Percentiles rank a stretch among this genome's conserved stretches.
phyloP scores from a whole-genome alignment of 1,140 invertebrate species.

The Nasonia longicornis region DNA sequence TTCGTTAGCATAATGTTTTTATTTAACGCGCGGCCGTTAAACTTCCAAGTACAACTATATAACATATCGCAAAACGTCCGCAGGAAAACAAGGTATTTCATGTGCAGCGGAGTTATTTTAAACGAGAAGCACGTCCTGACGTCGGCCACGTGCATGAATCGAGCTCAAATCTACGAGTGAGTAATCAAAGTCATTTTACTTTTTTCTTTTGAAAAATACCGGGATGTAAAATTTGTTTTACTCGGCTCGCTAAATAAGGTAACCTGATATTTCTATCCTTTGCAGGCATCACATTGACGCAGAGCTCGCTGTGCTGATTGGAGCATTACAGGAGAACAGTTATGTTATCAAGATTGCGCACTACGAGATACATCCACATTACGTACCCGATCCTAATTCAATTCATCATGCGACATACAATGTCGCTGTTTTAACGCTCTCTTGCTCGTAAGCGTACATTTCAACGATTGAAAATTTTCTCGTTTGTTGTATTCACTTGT shows the following conservation, averaged over 20 bases:
- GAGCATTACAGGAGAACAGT: conserved; percentile 32
- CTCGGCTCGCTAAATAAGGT: neutral
- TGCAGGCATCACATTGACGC: conserved; percentile 49
- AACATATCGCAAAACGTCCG: conserved; percentile 14
- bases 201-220: conserved; percentile 5
- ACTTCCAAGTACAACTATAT: neutral
- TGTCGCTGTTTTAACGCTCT: conserved; percentile 51
- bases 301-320: conserved; percentile 48
- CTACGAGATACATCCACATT: conserved; percentile 52
- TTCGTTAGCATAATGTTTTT: conserved; percentile 9
- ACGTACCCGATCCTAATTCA: conserved; percentile 45
- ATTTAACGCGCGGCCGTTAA: neutral
- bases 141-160: conserved; percentile 51
- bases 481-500: neutral
- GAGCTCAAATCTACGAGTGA: conserved; percentile 51
- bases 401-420: conserved; percentile 44
- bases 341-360: conserved; percentile 50
- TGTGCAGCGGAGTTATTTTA: conserved; percentile 51
- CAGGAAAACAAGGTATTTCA: conserved; percentile 51
- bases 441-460: conserved; percentile 49
- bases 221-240: conserved; percentile 9
- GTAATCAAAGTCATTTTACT: conserved; percentile 31
- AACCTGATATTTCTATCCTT: conserved; percentile 24
- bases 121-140: conserved; percentile 48
- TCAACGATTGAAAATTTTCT: conserved; percentile 11